Evolutionary conservation across 2,113 vertebrate species (phyloP).

Genomic region (Dinomys branickii): DNA sequence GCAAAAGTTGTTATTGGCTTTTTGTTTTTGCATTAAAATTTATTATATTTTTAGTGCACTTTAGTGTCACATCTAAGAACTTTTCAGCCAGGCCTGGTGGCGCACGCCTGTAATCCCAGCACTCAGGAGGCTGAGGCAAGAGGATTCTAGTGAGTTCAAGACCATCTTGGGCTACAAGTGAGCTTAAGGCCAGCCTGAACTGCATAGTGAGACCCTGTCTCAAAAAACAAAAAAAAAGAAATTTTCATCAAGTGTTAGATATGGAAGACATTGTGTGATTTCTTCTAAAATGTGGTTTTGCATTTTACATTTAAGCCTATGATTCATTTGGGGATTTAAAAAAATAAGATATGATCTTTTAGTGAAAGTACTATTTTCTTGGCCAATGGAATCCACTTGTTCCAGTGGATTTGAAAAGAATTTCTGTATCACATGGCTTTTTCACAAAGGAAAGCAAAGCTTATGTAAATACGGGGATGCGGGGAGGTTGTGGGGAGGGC

Average conservation of each 20-base stretch:
- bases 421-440: background rate
- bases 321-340: background rate
- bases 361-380: background rate
- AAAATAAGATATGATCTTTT: background rate
- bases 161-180: no score
- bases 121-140: no score
- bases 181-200: no score
- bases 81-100: background rate
- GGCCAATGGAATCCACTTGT: background rate
- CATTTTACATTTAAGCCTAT: background rate
- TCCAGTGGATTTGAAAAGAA: background rate
- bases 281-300: slow-evolving; percentile 22
- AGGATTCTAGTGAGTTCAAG: no score
- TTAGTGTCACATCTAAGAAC: background rate
- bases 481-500: background rate
- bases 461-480: background rate
- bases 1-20: background rate
- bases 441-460: background rate
- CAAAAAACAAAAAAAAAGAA: no score
- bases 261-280: background rate
- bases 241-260: background rate
- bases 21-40: background rate
- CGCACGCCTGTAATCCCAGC: no score
- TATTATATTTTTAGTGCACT: background rate
- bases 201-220: no score